These are phyloP conservation scores for Drosophila nebulosa DNA, from an alignment of 1,140 invertebrate genomes.

Conservation along the genomic window DNA sequence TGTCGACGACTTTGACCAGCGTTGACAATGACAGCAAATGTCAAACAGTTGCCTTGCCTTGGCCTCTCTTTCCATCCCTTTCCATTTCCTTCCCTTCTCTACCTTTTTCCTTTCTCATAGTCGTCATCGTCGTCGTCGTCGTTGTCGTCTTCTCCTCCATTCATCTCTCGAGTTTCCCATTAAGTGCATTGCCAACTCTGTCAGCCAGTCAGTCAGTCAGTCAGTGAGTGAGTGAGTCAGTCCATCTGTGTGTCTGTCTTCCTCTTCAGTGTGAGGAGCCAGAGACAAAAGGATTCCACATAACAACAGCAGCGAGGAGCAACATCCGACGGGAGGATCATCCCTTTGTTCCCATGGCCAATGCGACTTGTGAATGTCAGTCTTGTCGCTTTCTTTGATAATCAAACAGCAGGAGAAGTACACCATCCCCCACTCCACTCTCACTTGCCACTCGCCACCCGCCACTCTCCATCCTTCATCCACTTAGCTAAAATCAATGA, in stretches of 20 bases:
- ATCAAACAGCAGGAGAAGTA: background rate
- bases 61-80: background rate
- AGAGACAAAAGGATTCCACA: constrained; percentile 55
- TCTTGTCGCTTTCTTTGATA: constrained; percentile 3
- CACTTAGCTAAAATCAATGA: background rate
- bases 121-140: too few relatives aligned
- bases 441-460: too few relatives aligned
- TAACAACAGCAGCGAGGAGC: constrained; percentile 8
- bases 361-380: background rate
- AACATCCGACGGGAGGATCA: background rate
- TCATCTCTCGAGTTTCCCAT: background rate
- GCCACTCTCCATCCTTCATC: background rate
- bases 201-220: constrained; percentile 38
- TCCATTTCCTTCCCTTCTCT: background rate
- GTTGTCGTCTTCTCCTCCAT: too few relatives aligned
- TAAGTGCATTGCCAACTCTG: constrained; percentile 32
- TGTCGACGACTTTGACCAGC: constrained; percentile 30
- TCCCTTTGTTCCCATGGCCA: background rate
- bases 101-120: too few relatives aligned
- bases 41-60: constrained; percentile 52
- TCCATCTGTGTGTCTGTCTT: constrained; percentile 31
- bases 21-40: constrained; percentile 73
- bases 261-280: constrained; percentile 24
- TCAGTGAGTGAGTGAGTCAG: constrained; percentile 28
- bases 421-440: too few relatives aligned